These are phyloP conservation scores for Eretmochelys imbricata DNA, from an alignment of 2,113 vertebrate species.

Conservation along the genomic window DNA sequence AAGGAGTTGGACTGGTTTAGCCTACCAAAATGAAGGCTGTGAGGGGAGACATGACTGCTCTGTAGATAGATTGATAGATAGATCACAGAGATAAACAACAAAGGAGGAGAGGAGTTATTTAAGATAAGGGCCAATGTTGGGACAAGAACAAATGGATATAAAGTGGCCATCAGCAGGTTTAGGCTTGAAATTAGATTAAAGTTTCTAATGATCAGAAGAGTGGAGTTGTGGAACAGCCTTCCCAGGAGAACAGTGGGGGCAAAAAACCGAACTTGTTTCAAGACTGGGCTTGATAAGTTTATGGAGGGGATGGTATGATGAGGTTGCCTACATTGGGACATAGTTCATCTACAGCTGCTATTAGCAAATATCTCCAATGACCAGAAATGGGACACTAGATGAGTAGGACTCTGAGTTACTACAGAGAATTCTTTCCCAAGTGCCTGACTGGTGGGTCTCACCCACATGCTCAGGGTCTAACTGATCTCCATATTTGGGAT, in stretches of 20 bases:
- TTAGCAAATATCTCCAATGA: not conserved
- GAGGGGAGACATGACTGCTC: too few relatives aligned
- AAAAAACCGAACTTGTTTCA: not conserved
- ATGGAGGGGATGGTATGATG: not conserved
- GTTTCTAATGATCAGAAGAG: not conserved
- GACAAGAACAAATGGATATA: too few relatives aligned
- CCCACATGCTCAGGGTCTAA: not conserved
- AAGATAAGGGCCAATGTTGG: too few relatives aligned
- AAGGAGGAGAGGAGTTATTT: too few relatives aligned
- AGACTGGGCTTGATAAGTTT: not conserved
- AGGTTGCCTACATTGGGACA: not conserved
- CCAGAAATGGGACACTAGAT: not conserved
- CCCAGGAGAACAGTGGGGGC: not conserved
- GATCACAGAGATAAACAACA: too few relatives aligned
- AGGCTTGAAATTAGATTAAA: not conserved
- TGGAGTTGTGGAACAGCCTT: not conserved
- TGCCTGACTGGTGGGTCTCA: not conserved
- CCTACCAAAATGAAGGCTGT: too few relatives aligned
- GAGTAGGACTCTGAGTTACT: not conserved
- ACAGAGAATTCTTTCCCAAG: not conserved
- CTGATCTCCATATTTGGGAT: not conserved
- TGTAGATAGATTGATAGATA: too few relatives aligned
- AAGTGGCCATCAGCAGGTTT: not conserved
- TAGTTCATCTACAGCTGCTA: not conserved
- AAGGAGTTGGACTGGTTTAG: too few relatives aligned